These are phyloP conservation scores for Ceraclea dissimilis DNA, from an alignment of 2,888 invertebrate genomes.

Conservation along the genomic window DNA sequence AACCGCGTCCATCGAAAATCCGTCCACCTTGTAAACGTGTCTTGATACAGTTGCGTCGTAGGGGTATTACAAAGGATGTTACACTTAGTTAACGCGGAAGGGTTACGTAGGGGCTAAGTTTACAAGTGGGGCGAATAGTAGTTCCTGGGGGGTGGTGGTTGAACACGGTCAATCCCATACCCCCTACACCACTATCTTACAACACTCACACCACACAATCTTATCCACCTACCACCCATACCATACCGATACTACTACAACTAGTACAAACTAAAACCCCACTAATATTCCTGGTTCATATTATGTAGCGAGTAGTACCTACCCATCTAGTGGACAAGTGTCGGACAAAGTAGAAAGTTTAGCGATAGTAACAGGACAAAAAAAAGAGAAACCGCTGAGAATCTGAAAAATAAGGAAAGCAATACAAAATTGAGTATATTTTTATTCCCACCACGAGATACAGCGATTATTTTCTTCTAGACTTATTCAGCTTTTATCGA, in stretches of 20 bases:
- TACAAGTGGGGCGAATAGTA: conserved; percentile 16
- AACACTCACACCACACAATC: background rate
- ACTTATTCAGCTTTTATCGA: too few relatives aligned
- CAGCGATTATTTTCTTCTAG: too few relatives aligned
- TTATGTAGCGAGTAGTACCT: too few relatives aligned
- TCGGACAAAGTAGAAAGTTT: background rate
- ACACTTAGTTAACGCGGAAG: conserved; percentile 25
- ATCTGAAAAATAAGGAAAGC: too few relatives aligned
- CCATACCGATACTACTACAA: too few relatives aligned
- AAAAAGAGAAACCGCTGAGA: too few relatives aligned
- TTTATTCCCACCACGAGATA: too few relatives aligned
- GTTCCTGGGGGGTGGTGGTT: background rate
- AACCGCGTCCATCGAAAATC: background rate
- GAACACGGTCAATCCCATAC: conserved; percentile 10
- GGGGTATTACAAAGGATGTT: conserved; percentile 25
- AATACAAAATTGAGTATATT: too few relatives aligned
- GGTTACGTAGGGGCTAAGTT: conserved; percentile 23
- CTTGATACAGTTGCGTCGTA: conserved; percentile 7
- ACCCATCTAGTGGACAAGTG: background rate
- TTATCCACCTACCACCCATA: background rate
- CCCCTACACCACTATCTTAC: background rate
- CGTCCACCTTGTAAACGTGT: conserved; percentile 1
- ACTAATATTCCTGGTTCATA: too few relatives aligned
- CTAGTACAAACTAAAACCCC: too few relatives aligned
- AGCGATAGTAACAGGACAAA: too few relatives aligned